These are phyloP conservation scores for Spilarctia lutea DNA, from an alignment of 2,888 invertebrate genomes.

Conservation along the genomic window DNA sequence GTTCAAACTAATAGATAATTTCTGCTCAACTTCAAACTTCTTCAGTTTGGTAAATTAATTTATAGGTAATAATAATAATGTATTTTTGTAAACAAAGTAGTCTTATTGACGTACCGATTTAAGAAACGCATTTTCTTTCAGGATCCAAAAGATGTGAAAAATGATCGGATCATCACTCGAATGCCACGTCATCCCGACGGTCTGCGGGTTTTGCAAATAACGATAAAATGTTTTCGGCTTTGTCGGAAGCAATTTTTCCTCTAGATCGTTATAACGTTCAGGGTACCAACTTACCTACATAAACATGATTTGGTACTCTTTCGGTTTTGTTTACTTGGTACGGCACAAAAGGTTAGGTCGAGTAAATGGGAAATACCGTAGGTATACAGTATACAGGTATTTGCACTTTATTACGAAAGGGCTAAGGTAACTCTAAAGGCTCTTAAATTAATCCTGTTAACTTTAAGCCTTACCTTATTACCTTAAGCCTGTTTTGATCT, in stretches of 20 bases:
- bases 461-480: too few relatives aligned
- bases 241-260: conserved; percentile 28
- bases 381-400: background rate
- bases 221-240: conserved; percentile 58
- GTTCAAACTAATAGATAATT: too few relatives aligned
- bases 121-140: conserved; percentile 46
- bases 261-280: conserved; percentile 54
- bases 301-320: conserved; percentile 44
- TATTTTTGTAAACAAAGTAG: conserved; percentile 39
- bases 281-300: conserved; percentile 37
- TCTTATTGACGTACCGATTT: conserved; percentile 29
- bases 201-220: conserved; percentile 53
- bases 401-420: background rate
- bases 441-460: background rate
- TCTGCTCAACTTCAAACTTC: too few relatives aligned
- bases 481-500: too few relatives aligned
- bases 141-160: conserved; percentile 52
- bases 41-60: background rate
- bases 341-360: background rate
- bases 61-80: conserved; percentile 11
- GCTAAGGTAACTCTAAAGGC: background rate
- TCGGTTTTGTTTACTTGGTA: conserved; percentile 7
- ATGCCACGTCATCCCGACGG: conserved; percentile 51
- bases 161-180: conserved; percentile 49
- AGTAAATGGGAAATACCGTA: background rate